Conservation (phyloP, 2,113 vertebrate genomes). For the Psilopsiagon aurifrons region DNA sequence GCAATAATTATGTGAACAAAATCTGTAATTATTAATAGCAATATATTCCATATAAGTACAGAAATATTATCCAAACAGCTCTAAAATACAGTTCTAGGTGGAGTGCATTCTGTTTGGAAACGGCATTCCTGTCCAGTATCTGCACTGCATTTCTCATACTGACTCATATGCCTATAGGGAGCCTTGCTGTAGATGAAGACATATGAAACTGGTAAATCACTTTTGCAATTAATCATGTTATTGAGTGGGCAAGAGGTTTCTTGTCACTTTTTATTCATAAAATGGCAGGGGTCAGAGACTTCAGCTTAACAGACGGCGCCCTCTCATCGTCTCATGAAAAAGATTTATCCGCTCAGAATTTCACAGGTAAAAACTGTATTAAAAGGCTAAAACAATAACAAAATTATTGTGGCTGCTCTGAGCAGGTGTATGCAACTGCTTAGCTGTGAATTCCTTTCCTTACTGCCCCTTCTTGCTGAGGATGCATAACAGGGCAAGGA, state of each 20-base stretch:
- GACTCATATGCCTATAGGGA: not conserved
- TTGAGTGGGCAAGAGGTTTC: conserved; percentile 9
- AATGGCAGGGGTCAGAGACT: not conserved
- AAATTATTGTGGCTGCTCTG: not conserved
- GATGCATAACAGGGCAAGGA: not conserved
- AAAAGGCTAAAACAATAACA: not conserved
- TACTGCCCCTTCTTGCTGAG: not conserved
- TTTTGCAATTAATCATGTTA: conserved; percentile 6
- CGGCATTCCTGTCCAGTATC: not conserved
- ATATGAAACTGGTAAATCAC: conserved; percentile 21
- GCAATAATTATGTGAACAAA: not conserved
- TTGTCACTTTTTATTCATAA: conserved; percentile 20
- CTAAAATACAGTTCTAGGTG: not conserved
- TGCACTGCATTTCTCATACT: not conserved
- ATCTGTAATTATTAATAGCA: not conserved
- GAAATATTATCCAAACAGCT: not conserved
- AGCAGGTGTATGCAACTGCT: not conserved
- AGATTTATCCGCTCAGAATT: not conserved
- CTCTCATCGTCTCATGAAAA: not conserved
- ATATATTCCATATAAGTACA: not conserved
- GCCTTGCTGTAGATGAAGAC: not conserved
- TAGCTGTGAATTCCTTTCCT: not conserved
- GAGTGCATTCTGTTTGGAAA: not conserved
- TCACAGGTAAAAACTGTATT: not conserved
- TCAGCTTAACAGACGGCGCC: not conserved